phyloP scores from a whole-genome alignment of 2,888 invertebrate species.

The Antheraea assamensis region DNA sequence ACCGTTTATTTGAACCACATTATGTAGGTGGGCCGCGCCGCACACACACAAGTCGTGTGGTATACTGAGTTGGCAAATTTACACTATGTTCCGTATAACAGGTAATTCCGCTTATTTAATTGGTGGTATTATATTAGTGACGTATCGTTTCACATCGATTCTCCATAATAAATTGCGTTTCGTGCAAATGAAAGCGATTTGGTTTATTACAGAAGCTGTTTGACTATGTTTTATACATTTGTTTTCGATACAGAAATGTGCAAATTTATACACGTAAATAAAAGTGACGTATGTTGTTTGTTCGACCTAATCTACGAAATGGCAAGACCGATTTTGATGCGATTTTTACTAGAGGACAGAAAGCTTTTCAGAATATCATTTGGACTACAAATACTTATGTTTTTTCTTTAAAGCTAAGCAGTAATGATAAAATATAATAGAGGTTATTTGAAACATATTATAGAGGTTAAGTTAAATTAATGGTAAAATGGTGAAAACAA shows the following conservation, averaged over 20 bases:
- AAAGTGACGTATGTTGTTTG: background rate
- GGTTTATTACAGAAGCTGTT: conserved; percentile 43
- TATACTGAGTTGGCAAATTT: conserved; percentile 30
- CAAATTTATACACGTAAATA: background rate
- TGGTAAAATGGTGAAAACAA: too few relatives aligned
- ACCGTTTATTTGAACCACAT: conserved; percentile 78
- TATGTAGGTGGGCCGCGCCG: conserved; percentile 52
- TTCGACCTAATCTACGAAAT: too few relatives aligned
- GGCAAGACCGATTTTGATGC: too few relatives aligned
- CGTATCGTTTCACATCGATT: background rate
- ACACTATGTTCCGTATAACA: conserved; percentile 9
- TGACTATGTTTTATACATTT: conserved; percentile 35
- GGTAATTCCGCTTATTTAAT: background rate
- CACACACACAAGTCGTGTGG: conserved; percentile 36
- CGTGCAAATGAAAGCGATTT: conserved; percentile 32
- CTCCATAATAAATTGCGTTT: background rate
- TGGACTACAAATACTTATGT: too few relatives aligned
- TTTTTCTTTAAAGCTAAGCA: too few relatives aligned
- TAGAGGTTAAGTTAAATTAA: too few relatives aligned
- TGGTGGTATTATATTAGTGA: background rate
- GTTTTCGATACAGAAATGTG: conserved; percentile 10
- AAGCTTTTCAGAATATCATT: too few relatives aligned
- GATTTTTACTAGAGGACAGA: too few relatives aligned
- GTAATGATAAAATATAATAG: too few relatives aligned
- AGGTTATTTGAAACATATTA: too few relatives aligned